These are phyloP conservation scores for Amphimedon queenslandica DNA, from an alignment of 37 sponge, comb jelly and placozoan genomes.

Conservation along the genomic window DNA sequence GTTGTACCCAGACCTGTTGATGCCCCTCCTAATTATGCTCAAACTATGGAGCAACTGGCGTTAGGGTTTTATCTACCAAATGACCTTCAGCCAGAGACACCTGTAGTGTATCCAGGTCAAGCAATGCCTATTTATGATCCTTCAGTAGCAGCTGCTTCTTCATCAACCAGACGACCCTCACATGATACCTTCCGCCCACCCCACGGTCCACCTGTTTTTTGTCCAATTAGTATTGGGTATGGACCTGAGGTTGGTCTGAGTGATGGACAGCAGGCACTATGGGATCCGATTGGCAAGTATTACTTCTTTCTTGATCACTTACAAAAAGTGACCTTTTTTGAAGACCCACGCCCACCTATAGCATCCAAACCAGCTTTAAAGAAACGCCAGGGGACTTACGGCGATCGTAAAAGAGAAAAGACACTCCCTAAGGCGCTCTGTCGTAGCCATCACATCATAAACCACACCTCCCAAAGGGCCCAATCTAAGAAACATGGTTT, in stretches of 20 bases:
- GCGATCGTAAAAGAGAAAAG: background rate
- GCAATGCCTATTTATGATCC: slow-evolving; percentile 56
- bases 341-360: slow-evolving; percentile 54
- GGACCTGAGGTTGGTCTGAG: slow-evolving; percentile 53
- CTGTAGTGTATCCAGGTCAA: slow-evolving; percentile 1
- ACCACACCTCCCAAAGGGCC: slow-evolving; percentile 19
- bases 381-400: slow-evolving; percentile 11
- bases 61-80: slow-evolving; percentile 25
- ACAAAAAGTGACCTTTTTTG: slow-evolving; percentile 25
- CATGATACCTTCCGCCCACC: slow-evolving; percentile 74
- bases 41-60: slow-evolving; percentile 10
- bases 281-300: slow-evolving; percentile 47
- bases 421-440: background rate
- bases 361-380: background rate
- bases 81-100: background rate
- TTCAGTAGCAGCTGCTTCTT: slow-evolving; percentile 40
- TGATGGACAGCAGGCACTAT: slow-evolving; percentile 46
- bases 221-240: slow-evolving; percentile 60
- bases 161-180: slow-evolving; percentile 22
- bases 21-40: slow-evolving; percentile 24
- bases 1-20: background rate
- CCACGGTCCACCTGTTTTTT: slow-evolving; percentile 46
- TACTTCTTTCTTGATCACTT: slow-evolving; percentile 57
- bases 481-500: slow-evolving; percentile 31
- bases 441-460: background rate